Base-by-base conservation (phyloP, 2,888 invertebrate species). In the Noctua pronuba region DNA sequence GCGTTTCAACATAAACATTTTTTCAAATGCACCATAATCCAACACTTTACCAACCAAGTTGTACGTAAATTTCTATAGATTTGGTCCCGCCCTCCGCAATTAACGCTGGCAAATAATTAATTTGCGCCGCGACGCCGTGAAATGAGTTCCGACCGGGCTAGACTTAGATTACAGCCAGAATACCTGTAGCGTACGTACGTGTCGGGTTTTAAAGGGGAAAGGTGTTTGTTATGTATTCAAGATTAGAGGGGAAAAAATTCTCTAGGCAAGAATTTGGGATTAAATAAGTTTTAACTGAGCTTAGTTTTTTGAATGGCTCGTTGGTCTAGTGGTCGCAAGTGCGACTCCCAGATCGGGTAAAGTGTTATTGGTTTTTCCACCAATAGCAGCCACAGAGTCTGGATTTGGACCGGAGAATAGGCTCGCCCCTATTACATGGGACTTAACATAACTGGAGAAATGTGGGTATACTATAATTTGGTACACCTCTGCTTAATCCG, bases 21-120 rank as follows among this genome's bases (percentile, higher is more conserved):
- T 24, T 62, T 0, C 2, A 44, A 62, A 28, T 24, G 1, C n/a
- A 21, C 62, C 24, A 67, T 52, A 31, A 55, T 28, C 41, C 11
- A 38, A 38, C 35, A 62, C 24, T 38, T n/a, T 38, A 41, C 41
- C n/a, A 60, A 65, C 62, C 41, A 62, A 70, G 73, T 75, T 72
- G 60, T 65, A 75, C 58, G 62, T 75, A 73, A 75, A 74, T 73
- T 75, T 79, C 75, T 82, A 81, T 80, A 83, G 76, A 76, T 82
- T 72, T 55, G 38, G 52, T 74, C 72, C 73, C 77, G 77, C 86
- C 79, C 70, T 66, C 75, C 75, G 86, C 89, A 87, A 86, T 87
- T 86, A 88, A 83, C 83, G 86, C 62, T 73, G 73, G 80, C 77
- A 86, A 86, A 86, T 90, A 88, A 90, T 90, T 88, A 90, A 89